Evolutionary conservation across 2,888 invertebrate genomes (phyloP), one percentile per base, ranked within the genome.

Genomic region (Melanargia galathea): DNA sequence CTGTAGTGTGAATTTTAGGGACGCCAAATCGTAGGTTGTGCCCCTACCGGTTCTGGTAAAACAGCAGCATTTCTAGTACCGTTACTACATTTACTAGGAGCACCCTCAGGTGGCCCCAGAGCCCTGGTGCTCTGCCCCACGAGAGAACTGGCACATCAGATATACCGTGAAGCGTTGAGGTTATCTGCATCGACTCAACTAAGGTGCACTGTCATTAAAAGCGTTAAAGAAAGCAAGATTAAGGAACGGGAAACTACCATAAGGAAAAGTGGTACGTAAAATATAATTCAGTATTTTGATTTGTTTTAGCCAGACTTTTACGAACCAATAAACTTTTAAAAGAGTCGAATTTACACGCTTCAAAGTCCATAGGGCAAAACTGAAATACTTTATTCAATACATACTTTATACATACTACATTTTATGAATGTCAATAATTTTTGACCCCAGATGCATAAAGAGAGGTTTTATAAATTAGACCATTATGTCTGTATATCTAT

Each of bases 31-130:
- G 92, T 99, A 75, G 98, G 97, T 0, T 98, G 97, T 82, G 99
- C 99, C 0, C 99, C 99, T 0, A 99, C 99, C 0, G 99, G 99
- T 1, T 98, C 98, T 0, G 99, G 99, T 8, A 99, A 99, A 90
- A 99, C 99, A 0, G 95, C 97, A 1, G 98, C 99, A 0, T 99
- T 99, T 86, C 92, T 99, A 0, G 82, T 98, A 3, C 99, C 99
- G 0, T 92, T 99, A 10, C 93, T 99, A 35, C 95, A 97, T 75
- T 90, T 93, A 0, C 90, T 99, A 45, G 93, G 93, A 16, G 91
- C 92, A 45, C 96, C 87, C 0, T 94, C 94, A 56, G 92, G 93
- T 22, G 98, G 98, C 0, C 95, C 97, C 59, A 92, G 98, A 67
- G 97, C 98, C 8, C 87, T 99, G 1, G 93, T 99, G 51, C 92